These are phyloP conservation scores for Myocastor coypus DNA, from an alignment of 2,113 vertebrate genomes.

Conservation along the genomic window DNA sequence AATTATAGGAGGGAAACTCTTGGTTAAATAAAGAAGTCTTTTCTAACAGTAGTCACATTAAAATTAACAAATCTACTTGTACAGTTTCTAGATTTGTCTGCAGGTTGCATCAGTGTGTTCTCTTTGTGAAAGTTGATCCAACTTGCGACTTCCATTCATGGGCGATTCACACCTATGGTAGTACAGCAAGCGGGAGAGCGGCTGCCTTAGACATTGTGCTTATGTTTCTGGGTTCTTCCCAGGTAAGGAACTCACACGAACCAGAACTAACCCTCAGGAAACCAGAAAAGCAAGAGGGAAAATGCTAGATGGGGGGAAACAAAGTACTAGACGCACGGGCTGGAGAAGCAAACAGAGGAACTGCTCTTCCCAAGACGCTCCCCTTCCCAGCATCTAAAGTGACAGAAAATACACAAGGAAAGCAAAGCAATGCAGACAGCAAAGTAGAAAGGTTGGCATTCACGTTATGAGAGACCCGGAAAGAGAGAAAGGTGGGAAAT, in stretches of 20 bases:
- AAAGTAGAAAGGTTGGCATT: not conserved
- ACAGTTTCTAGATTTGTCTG: not conserved
- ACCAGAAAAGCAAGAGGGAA: not conserved
- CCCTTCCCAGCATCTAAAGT: not conserved
- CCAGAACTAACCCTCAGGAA: not conserved
- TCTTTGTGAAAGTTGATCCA: not conserved
- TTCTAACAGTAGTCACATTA: not conserved
- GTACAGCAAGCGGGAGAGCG: not conserved
- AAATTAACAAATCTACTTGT: not conserved
- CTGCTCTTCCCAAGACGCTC: no score
- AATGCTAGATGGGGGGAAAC: not conserved
- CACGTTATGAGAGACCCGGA: not conserved
- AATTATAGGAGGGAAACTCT: not conserved
- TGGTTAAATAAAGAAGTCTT: not conserved
- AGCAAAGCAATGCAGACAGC: not conserved
- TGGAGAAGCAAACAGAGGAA: not conserved
- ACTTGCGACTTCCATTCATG: not conserved
- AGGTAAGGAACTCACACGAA: not conserved
- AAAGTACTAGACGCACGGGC: accelerated
- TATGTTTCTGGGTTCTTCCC: constrained; percentile 8
- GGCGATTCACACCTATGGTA: not conserved
- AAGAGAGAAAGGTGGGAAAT: not conserved
- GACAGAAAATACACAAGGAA: not conserved
- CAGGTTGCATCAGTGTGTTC: not conserved
- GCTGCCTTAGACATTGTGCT: not conserved